A percentile compares a stretch with the other conserved stretches of the same genome.
Evolutionary conservation across 2,113 vertebrate species (phyloP).

Genomic region (Passer domesticus): DNA sequence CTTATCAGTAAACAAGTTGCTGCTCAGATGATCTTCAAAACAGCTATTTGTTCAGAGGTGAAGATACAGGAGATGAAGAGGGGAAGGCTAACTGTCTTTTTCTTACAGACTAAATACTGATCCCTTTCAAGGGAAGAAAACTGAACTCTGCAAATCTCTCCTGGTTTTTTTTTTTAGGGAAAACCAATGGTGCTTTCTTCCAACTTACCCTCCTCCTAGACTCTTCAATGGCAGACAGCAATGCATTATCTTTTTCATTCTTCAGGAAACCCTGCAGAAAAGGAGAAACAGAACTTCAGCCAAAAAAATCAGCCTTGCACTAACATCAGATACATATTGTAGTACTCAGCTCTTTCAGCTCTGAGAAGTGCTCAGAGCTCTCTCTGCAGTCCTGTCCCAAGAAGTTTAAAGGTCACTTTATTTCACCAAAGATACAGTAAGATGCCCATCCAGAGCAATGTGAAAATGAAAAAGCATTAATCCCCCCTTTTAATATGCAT

Average conservation of each 20-base stretch:
- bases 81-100: not conserved
- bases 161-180: not conserved
- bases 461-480: slow-evolving; percentile 47
- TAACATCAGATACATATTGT: not conserved
- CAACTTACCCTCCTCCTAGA: slow-evolving; percentile 92
- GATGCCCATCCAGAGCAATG: not conserved
- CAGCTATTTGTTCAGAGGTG: not conserved
- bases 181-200: fast-evolving
- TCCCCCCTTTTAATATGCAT: slow-evolving; percentile 33
- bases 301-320: not conserved
- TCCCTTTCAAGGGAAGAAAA: not conserved
- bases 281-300: not conserved
- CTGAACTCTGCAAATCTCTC: not conserved
- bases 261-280: slow-evolving; percentile 91
- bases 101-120: not conserved
- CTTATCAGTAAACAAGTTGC: not conserved
- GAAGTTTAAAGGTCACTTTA: slow-evolving; percentile 43
- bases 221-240: slow-evolving; percentile 95
- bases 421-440: not conserved
- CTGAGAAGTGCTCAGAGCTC: not conserved
- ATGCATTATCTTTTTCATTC: slow-evolving; percentile 96
- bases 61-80: not conserved
- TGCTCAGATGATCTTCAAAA: not conserved
- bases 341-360: not conserved
- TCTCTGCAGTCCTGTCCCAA: not conserved